Conservation (phyloP, 2,797 vertebrate species). For the Pantherophis alleghaniensis region DNA sequence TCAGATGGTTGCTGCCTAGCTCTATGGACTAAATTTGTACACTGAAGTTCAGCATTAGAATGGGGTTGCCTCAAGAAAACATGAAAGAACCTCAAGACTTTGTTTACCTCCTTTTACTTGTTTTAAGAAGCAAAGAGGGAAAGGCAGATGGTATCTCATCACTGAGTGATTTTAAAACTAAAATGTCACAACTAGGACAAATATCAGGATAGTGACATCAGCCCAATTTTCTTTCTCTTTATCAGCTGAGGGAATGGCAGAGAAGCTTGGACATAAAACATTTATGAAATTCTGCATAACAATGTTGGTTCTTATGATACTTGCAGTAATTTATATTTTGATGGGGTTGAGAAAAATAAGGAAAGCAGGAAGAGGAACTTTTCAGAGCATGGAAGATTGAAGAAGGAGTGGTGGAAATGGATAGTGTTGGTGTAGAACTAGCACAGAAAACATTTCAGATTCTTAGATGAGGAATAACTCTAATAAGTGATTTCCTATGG, state of each 20-base stretch:
- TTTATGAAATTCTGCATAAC: not conserved
- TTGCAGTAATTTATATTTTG: not conserved
- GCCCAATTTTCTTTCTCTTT: not conserved
- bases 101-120: not conserved
- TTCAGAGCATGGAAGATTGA: not conserved
- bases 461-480: not conserved
- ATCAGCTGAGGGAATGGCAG: constrained; percentile 2
- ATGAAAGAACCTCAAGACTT: not conserved
- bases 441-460: not conserved
- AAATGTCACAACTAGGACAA: not conserved
- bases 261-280: not conserved
- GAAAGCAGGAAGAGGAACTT: not conserved
- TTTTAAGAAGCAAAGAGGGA: constrained; percentile 6
- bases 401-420: not conserved
- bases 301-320: not conserved
- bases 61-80: constrained; percentile 10
- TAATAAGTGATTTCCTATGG: not conserved
- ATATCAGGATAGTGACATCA: not conserved
- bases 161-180: not conserved
- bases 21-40: not conserved
- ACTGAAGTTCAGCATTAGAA: constrained; percentile 20
- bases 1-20: constrained; percentile 7
- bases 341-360: not conserved
- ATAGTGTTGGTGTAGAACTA: not conserved
- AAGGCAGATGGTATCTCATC: not conserved